Evolutionary conservation across 2,113 vertebrate genomes (phyloP), one percentile per base, ranked within the genome.

Genomic region (Holacanthus passer): DNA sequence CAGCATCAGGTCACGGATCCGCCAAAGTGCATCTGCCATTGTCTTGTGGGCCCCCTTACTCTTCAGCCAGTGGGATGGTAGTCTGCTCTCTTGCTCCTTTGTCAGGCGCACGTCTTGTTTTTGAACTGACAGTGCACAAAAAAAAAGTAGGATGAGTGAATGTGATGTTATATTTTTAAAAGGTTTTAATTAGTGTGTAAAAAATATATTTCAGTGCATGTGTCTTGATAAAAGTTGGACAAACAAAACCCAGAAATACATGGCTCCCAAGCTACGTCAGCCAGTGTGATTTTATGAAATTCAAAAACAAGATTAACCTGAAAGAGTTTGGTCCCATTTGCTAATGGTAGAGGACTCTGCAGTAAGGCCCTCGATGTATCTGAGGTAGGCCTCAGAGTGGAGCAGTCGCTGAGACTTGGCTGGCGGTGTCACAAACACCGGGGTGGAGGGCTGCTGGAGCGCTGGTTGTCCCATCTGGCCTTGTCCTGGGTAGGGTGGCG

Each of bases 11-110:
- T 99, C 98, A 77, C 98, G 96, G 74, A 99, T 96, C 41, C 98
- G 96, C 98, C 98, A 99, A 37, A 99, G 87, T 1, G 98, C 98
- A 59, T 99, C 97, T 0, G 97, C 97, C 98, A 99, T 99, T 7
- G 98, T 99, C 82, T 96, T 98, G 86, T 99, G 98, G 67, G 98
- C 98, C 3, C 98, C 98, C 90, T 99, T 99, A 86, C 98, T 99
- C 89, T 99, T 99, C 89, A 99, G 86, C 98, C 98, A 99, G 85
- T 99, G 98, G 10, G 97, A 96, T 13, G 98, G 98, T 24, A 99
- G 96, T 20, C 97, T 95, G 90, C 98, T 97, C 89, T 99, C 98
- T 63, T 99, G 98, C 84, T 99, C 98, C 93, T 98, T 99, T 4
- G 97, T 98, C 85, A 99, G 89, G 65, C 98, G 97, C 52, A 99